phyloP scores from a whole-genome alignment of 2,888 invertebrate species.

The Andricus curvator region DNA sequence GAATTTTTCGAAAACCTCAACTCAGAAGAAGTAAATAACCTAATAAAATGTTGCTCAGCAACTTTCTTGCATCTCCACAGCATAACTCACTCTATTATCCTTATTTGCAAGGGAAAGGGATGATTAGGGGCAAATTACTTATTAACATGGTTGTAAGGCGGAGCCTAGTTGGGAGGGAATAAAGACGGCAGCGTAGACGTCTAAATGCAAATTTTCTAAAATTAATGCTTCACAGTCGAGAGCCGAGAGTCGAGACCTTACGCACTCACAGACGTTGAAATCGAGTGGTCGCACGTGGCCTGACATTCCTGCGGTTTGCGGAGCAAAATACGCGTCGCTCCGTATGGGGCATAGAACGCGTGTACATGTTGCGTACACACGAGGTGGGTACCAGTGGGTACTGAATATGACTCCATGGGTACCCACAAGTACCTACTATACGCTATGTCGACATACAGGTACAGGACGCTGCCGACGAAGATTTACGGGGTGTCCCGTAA shows the following conservation, averaged over 20 bases:
- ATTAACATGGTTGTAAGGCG: neutral
- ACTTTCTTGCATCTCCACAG: neutral
- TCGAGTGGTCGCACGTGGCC: slow-evolving; percentile 47
- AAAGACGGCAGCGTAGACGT: neutral
- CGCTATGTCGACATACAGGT: slow-evolving; percentile 28
- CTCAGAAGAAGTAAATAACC: neutral
- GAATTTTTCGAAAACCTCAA: neutral
- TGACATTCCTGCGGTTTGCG: slow-evolving; percentile 52
- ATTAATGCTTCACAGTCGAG: neutral
- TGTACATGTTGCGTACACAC: slow-evolving; percentile 35
- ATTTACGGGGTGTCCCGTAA: slow-evolving; percentile 57
- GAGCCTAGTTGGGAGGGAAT: neutral
- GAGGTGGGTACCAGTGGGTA: slow-evolving; percentile 4
- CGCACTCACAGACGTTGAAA: slow-evolving; percentile 19
- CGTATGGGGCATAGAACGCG: slow-evolving; percentile 20
- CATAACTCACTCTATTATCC: neutral
- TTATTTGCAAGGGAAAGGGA: neutral
- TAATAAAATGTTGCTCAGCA: neutral
- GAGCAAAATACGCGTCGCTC: slow-evolving; percentile 30
- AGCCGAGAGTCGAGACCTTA: slow-evolving; percentile 1
- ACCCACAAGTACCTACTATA: neutral
- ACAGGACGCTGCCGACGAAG: slow-evolving; percentile 37
- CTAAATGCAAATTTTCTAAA: neutral
- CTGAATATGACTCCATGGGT: neutral
- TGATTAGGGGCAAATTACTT: neutral